phyloP scores from a whole-genome alignment of 2,113 vertebrate genomes.

The Cyphomyrus plagiostoma region DNA sequence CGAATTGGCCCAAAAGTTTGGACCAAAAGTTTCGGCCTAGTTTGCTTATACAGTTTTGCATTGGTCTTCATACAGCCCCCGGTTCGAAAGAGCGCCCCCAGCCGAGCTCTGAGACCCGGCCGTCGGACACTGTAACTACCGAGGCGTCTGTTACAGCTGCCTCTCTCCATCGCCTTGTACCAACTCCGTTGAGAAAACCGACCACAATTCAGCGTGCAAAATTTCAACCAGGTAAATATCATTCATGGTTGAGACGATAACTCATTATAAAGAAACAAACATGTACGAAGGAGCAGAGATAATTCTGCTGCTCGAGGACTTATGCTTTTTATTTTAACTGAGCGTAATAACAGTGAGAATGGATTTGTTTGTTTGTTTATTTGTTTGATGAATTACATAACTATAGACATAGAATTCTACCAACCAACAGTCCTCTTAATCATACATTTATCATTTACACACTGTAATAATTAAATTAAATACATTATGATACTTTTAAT shows the following conservation, averaged over 20 bases:
- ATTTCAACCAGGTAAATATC: conserved; percentile 76
- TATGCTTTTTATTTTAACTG: not conserved
- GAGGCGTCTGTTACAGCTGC: conserved; percentile 51
- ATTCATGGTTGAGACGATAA: not conserved
- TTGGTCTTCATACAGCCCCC: conserved; percentile 55
- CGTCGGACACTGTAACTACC: conserved; percentile 51
- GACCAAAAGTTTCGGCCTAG: not conserved
- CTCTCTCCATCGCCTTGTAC: conserved; percentile 54
- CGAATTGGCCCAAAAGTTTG: not conserved
- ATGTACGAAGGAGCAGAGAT: not conserved
- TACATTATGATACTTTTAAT: not conserved
- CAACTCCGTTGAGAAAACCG: conserved; percentile 63
- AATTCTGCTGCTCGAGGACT: not conserved
- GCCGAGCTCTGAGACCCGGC: conserved; percentile 65
- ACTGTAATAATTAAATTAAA: not conserved
- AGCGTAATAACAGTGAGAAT: not conserved
- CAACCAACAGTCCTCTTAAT: not conserved
- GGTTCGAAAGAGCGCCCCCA: conserved; percentile 83
- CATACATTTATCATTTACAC: not conserved
- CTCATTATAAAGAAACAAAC: not conserved
- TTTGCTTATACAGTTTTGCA: not conserved
- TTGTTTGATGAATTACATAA: not conserved
- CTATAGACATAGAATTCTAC: not conserved
- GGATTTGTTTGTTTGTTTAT: not conserved
- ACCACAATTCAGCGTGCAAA: conserved; percentile 95